A percentile compares a stretch with the other conserved stretches of the same genome.
Conservation (phyloP, 2,888 invertebrate genomes). For the Nomada lathburiana region DNA sequence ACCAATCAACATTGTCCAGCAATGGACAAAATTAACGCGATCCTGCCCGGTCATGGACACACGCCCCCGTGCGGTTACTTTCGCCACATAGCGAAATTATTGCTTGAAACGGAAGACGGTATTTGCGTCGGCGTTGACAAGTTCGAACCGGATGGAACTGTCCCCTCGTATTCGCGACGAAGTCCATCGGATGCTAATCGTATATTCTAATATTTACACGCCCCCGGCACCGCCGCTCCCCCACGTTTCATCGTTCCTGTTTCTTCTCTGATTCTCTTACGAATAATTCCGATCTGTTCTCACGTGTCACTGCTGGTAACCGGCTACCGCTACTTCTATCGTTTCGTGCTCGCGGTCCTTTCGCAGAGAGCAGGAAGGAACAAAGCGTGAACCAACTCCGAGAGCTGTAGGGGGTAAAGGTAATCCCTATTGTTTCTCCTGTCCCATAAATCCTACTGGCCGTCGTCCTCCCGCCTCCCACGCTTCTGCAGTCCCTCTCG, state of each 20-base stretch:
- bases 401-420: constrained; percentile 54
- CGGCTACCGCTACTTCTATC: constrained; percentile 60
- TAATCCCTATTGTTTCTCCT: constrained; percentile 79
- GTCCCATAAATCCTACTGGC: constrained; percentile 77
- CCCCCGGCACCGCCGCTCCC: background rate
- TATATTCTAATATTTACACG: constrained; percentile 54
- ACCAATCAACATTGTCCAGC: constrained; percentile 10
- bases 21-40: constrained; percentile 24
- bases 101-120: constrained; percentile 24
- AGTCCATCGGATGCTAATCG: constrained; percentile 55
- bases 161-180: constrained; percentile 8
- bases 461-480: constrained; percentile 57
- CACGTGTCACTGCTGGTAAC: constrained; percentile 16
- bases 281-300: constrained; percentile 61
- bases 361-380: constrained; percentile 57
- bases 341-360: constrained; percentile 59
- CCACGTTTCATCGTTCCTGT: no score
- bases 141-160: constrained; percentile 41
- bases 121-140: constrained; percentile 33
- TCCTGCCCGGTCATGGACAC: background rate
- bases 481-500: constrained; percentile 41
- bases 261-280: background rate
- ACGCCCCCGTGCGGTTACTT: constrained; percentile 25
- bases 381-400: constrained; percentile 42
- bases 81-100: constrained; percentile 9